Percentiles rank a stretch among this genome's conserved stretches.
Conservation (phyloP, 2,797 vertebrate genomes). For the Eutrigla gurnardus region DNA sequence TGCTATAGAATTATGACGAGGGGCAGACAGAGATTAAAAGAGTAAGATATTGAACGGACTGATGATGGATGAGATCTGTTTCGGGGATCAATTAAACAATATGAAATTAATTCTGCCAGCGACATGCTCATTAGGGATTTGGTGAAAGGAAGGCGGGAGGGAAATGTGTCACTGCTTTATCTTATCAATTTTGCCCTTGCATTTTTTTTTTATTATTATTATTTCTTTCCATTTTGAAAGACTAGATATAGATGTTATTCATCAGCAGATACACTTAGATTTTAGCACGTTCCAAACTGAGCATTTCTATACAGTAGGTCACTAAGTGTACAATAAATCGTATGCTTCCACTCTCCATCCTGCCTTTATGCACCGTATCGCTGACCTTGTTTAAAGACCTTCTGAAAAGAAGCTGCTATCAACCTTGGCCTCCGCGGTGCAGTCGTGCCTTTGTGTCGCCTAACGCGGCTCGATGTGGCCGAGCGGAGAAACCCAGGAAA, state of each 20-base stretch:
- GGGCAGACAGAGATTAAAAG: constrained; percentile 75
- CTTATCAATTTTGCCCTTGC: constrained; percentile 46
- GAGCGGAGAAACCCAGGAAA: constrained; percentile 51
- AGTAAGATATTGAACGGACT: constrained; percentile 75
- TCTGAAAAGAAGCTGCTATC: constrained; percentile 35
- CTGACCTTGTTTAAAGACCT: constrained; percentile 47
- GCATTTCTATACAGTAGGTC: background rate
- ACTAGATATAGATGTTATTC: constrained; percentile 3
- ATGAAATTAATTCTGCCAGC: constrained; percentile 82
- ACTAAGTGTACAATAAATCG: background rate
- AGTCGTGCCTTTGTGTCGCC: constrained; percentile 45
- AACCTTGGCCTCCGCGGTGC: constrained; percentile 10
- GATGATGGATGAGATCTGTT: constrained; percentile 84
- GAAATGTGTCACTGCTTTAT: constrained; percentile 52
- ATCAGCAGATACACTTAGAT: background rate
- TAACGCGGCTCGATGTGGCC: constrained; percentile 44
- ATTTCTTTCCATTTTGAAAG: too few relatives aligned
- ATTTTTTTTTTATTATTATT: too few relatives aligned
- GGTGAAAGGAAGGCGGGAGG: constrained; percentile 61
- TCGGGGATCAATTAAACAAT: constrained; percentile 84
- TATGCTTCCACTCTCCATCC: constrained; percentile 2
- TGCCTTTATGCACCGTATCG: constrained; percentile 31
- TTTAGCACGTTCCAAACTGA: constrained; percentile 3
- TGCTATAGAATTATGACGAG: constrained; percentile 78
- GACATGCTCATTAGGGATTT: constrained; percentile 84